A percentile compares a stretch with the other conserved stretches of the same genome.
Evolutionary conservation across 2,113 vertebrate genomes (phyloP).

Genomic region (Brienomyrus longianalis): DNA sequence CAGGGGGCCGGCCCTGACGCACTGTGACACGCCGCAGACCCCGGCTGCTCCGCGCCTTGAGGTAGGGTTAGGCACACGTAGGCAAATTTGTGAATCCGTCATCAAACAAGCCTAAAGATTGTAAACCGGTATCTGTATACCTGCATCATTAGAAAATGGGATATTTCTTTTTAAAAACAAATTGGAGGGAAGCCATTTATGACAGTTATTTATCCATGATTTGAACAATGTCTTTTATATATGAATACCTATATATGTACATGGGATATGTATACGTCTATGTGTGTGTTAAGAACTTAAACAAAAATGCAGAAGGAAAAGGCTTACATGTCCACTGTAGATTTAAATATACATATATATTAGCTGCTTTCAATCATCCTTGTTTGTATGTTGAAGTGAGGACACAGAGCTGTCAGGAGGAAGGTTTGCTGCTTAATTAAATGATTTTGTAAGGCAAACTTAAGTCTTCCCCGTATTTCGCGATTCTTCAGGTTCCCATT

Average conservation of each 20-base stretch:
- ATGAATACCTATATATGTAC: slow-evolving; percentile 41
- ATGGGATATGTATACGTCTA: slow-evolving; percentile 49
- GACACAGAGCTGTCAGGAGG: slow-evolving; percentile 15
- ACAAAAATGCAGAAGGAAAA: slow-evolving; percentile 42
- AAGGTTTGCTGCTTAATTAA: slow-evolving; percentile 48
- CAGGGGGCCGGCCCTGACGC: not conserved
- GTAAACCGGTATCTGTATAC: slow-evolving; percentile 29
- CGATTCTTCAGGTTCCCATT: slow-evolving; percentile 37
- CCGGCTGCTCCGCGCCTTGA: slow-evolving; percentile 30
- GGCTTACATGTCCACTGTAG: slow-evolving; percentile 50
- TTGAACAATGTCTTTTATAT: slow-evolving; percentile 63
- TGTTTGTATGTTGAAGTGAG: slow-evolving; percentile 44
- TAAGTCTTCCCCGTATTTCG: slow-evolving; percentile 50
- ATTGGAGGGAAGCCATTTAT: slow-evolving; percentile 48
- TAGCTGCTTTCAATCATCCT: slow-evolving; percentile 46
- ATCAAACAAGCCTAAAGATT: slow-evolving; percentile 28
- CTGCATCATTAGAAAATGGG: slow-evolving; percentile 27
- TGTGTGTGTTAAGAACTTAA: slow-evolving; percentile 41
- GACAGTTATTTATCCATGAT: slow-evolving; percentile 49
- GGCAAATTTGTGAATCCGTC: slow-evolving; percentile 29
- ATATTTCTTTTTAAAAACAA: slow-evolving; percentile 42
- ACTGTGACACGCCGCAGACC: not conserved
- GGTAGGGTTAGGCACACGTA: slow-evolving; percentile 28
- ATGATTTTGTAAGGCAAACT: slow-evolving; percentile 36
- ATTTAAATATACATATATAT: slow-evolving; percentile 36